Base-by-base conservation (phyloP, 2,888 invertebrate species). In the Drosophila dives region DNA sequence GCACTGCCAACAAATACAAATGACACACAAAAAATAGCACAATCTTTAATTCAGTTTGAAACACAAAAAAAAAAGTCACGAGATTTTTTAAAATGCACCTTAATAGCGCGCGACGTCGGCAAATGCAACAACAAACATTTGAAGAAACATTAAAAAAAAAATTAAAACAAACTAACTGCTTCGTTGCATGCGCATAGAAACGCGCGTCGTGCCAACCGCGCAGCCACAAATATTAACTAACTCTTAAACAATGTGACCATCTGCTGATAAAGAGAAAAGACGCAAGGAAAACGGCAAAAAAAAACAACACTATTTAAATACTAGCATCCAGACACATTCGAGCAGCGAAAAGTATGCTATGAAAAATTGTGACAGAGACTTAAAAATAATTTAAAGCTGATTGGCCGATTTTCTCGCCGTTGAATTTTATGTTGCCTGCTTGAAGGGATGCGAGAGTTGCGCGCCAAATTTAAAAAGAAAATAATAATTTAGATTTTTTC, bases 161-260 rank as follows among this genome's bases (percentile, higher is more conserved):
- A 63, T 66, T 33, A 32, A 42, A 34, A 2, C 20, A 56, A 60
- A 53, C 53, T 36, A 64, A 72, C 77, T 50, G 66, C 36, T 56
- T 50, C 32, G 59, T 72, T 75, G 62, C 77, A 61, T 72, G 67
- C 77, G 75, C 77, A 55, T 63, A 3, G 2, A 55, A 8, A 72
- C 55, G 63, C 67, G 72, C 75, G 71, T 60, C 77, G 56, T 79
- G 64, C 79, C 59, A 79, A 72, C 66, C 77, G 75, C 77, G 77
- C 77, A 75, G 54, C 77, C 60, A 75, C 77, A 75, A 77, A 55
- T 62, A 71, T 72, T 64, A 63, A 77, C 77, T 78, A 62, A 65
- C 59, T 54, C n/a, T 54, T 59, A 32, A 42, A 55, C 58, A 67
- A 55, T 77, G 77, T 77, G 78, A 59, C 77, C 77, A 50, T 5